phyloP scores from a whole-genome alignment of 92 coral and sea anemone genomes.

The Desmophyllum pertusum region DNA sequence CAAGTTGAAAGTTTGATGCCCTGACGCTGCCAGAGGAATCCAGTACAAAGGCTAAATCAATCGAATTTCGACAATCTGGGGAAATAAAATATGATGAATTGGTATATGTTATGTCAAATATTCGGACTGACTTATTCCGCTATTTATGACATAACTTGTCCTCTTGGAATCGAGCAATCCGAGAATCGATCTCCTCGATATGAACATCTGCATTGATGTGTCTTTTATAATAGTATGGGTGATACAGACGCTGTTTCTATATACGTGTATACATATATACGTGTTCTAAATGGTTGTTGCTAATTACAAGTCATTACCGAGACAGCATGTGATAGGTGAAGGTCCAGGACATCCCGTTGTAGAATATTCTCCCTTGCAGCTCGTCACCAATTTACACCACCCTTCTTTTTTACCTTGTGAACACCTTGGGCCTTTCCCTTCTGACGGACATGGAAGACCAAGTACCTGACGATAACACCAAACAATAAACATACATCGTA shows the following conservation, averaged over 20 bases:
- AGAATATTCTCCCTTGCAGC: conserved; percentile 63
- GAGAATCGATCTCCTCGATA: background rate
- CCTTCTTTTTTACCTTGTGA: conserved; percentile 43
- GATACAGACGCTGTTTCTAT: background rate
- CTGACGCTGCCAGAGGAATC: conserved; percentile 74
- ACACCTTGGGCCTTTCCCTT: conserved; percentile 61
- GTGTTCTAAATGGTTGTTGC: background rate
- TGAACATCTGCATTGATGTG: background rate
- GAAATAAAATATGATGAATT: no score
- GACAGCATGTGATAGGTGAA: conserved; percentile 56
- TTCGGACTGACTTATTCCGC: background rate
- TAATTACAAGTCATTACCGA: conserved; percentile 48
- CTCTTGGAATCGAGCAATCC: background rate
- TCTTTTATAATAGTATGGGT: background rate
- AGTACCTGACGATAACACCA: conserved; percentile 41
- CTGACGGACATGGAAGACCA: conserved; percentile 55
- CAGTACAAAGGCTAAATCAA: conserved; percentile 66
- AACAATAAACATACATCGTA: background rate
- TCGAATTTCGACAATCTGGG: conserved; percentile 67
- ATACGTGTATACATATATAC: no score
- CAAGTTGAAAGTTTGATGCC: conserved; percentile 22
- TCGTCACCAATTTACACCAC: conserved; percentile 43
- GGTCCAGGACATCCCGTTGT: conserved; percentile 56
- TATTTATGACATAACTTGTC: background rate
- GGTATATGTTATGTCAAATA: no score